Conservation (phyloP, 2,888 invertebrate species). For the Phorcus lineatus region DNA sequence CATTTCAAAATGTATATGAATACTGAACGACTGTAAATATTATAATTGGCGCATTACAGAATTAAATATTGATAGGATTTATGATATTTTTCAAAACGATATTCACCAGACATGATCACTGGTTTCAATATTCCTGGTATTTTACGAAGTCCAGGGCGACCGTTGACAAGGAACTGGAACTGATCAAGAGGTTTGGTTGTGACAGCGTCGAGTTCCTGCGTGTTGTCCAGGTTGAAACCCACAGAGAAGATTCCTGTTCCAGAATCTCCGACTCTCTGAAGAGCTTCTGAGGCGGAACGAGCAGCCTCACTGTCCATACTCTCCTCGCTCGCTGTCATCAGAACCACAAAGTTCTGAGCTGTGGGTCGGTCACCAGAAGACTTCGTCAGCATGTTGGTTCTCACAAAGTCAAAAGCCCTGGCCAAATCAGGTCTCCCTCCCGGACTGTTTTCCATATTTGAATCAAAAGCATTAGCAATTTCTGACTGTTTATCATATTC, state of each 20-base stretch:
- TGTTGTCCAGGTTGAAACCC: conserved; percentile 53
- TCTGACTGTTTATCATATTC: conserved; percentile 43
- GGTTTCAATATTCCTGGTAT: conserved; percentile 35
- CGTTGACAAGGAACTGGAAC: conserved; percentile 42
- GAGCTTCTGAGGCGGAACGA: no score
- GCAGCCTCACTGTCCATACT: conserved; percentile 34
- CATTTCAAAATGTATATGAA: no score
- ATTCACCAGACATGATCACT: no score
- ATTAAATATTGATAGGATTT: no score
- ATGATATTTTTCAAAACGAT: no score
- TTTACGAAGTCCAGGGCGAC: conserved; percentile 45
- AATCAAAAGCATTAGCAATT: conserved; percentile 29
- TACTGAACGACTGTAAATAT: no score
- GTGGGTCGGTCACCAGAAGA: conserved; percentile 57
- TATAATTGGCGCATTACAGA: no score
- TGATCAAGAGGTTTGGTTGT: conserved; percentile 52
- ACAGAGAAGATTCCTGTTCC: conserved; percentile 60
- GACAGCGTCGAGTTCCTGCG: conserved; percentile 51
- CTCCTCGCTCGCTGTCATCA: conserved; percentile 57
- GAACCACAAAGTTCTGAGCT: conserved; percentile 58
- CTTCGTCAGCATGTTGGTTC: conserved; percentile 53
- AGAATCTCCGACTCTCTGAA: neutral
- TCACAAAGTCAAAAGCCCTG: conserved; percentile 54
- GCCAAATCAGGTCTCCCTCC: conserved; percentile 60
- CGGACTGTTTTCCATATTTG: neutral